phyloP scores from a whole-genome alignment of 2,888 invertebrate species.

The Achlya flavicornis region DNA sequence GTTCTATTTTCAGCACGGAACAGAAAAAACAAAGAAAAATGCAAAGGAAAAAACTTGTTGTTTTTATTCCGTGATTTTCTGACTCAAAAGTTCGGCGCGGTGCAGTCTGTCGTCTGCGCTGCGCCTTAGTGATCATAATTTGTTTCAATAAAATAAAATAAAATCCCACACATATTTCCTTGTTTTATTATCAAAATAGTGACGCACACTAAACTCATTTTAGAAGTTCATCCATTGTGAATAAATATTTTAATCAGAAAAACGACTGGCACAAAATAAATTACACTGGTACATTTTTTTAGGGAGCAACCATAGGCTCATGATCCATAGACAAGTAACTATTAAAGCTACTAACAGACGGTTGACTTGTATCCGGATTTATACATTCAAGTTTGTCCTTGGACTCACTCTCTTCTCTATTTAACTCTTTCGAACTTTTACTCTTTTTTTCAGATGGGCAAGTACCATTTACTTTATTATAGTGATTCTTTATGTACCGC shows the following conservation, averaged over 20 bases:
- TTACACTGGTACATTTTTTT: not conserved
- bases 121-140: too few relatives aligned
- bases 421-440: not conserved
- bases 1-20: too few relatives aligned
- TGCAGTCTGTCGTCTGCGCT: too few relatives aligned
- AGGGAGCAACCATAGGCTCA: slow-evolving; percentile 48
- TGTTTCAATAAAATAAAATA: too few relatives aligned
- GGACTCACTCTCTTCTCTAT: not conserved
- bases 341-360: slow-evolving; percentile 46
- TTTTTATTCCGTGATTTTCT: too few relatives aligned
- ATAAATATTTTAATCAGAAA: not conserved
- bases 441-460: not conserved
- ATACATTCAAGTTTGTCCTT: slow-evolving; percentile 2
- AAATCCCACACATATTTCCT: too few relatives aligned
- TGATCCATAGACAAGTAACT: slow-evolving; percentile 47
- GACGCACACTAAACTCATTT: not conserved
- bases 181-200: not conserved
- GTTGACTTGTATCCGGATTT: slow-evolving; percentile 30
- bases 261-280: not conserved
- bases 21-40: too few relatives aligned
- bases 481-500: not conserved
- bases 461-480: not conserved
- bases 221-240: too few relatives aligned
- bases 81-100: too few relatives aligned
- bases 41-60: too few relatives aligned